phyloP scores from a whole-genome alignment of 2,113 vertebrate genomes.

The Aspidoscelis tigris region DNA sequence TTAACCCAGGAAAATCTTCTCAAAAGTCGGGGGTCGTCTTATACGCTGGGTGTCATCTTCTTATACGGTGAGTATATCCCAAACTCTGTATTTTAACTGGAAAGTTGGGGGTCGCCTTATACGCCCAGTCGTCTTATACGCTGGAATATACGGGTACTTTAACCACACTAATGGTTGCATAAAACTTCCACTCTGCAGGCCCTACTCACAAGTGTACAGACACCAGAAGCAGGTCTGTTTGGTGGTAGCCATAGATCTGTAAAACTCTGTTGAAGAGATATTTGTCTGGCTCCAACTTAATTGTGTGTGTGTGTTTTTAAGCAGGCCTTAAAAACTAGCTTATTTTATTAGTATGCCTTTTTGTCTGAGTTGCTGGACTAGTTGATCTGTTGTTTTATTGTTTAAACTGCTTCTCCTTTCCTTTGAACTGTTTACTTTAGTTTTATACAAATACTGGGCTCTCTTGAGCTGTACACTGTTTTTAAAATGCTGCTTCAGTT shows the following conservation, averaged over 20 bases:
- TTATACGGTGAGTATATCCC: too few species aligned
- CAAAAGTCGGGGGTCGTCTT: too few species aligned
- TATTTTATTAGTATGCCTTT: neutral
- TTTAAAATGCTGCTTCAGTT: neutral
- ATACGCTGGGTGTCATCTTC: too few species aligned
- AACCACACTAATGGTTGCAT: constrained; percentile 20
- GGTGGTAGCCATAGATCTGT: too few species aligned
- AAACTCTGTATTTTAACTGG: too few species aligned
- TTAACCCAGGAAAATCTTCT: neutral
- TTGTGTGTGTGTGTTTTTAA: neutral
- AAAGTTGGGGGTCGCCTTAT: too few species aligned
- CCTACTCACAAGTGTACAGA: neutral
- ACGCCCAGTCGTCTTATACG: too few species aligned
- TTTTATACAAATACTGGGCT: neutral
- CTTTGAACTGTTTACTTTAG: neutral
- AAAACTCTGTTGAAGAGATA: neutral
- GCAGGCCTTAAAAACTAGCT: neutral
- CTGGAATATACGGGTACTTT: constrained; percentile 16
- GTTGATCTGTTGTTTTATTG: neutral
- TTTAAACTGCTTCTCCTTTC: neutral
- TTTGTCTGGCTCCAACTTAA: neutral
- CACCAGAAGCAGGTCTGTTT: too few species aligned
- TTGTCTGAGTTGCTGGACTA: neutral
- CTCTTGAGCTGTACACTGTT: neutral
- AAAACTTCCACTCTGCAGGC: neutral